phyloP scores from a whole-genome alignment of 2,113 vertebrate genomes.

The Saguinus imperator region DNA sequence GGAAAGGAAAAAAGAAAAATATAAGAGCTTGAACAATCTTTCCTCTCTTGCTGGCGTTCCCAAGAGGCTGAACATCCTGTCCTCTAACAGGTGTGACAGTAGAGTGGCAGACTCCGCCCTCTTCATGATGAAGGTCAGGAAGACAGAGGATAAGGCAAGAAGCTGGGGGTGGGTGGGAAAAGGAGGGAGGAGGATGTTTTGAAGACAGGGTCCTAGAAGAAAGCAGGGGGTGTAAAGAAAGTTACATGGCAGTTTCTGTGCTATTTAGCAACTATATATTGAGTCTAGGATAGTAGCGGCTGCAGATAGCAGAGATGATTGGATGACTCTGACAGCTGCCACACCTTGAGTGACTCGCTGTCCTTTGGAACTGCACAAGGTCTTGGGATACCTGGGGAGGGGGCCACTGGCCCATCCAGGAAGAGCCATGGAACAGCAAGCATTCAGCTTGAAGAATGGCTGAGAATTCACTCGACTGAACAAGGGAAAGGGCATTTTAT shows the following conservation, averaged over 20 bases:
- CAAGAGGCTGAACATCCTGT: background rate
- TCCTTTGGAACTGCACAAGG: too few relatives aligned
- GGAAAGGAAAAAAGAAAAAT: background rate
- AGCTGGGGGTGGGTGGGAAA: background rate
- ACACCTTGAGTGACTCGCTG: background rate
- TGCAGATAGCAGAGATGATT: background rate
- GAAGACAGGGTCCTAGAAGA: background rate
- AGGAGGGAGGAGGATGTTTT: rapidly evolving
- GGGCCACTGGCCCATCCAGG: rapidly evolving
- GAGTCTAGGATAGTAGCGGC: too few relatives aligned
- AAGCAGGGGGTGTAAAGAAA: rapidly evolving
- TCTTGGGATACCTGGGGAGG: too few relatives aligned
- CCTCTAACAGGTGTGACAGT: background rate
- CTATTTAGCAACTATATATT: background rate
- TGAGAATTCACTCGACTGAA: background rate
- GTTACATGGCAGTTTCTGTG: background rate
- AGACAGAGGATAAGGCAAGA: background rate
- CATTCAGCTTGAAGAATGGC: background rate
- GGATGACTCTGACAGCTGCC: background rate
- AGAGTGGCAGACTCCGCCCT: background rate
- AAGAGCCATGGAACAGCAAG: background rate
- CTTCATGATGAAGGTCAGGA: too few relatives aligned
- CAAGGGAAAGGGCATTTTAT: too few relatives aligned
- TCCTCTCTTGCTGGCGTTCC: background rate
- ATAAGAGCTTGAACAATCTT: background rate